Conservation (phyloP, 1,140 invertebrate species). For the Gryon sp. region DNA sequence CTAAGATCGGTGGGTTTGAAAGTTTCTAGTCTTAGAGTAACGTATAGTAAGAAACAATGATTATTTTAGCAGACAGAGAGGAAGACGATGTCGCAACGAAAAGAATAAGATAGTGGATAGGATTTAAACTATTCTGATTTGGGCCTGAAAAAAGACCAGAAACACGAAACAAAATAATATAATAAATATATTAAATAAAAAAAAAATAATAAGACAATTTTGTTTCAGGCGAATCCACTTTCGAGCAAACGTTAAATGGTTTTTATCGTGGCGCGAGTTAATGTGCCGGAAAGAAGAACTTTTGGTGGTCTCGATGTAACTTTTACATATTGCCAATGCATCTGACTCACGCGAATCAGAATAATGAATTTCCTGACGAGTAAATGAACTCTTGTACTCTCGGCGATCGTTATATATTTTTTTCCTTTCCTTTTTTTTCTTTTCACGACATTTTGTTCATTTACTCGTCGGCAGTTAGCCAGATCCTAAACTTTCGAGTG, state of each 20-base stretch:
- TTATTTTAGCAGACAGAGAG: conserved; percentile 32
- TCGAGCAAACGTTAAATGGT: conserved; percentile 18
- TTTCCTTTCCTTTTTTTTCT: conserved; percentile 5
- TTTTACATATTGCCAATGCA: not conserved
- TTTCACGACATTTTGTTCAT: not conserved
- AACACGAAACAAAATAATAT: too few relatives aligned
- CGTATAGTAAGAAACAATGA: conserved; percentile 45
- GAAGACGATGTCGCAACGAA: not conserved
- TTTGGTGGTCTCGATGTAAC: not conserved
- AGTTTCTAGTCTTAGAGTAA: conserved; percentile 60
- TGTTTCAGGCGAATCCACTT: conserved; percentile 27
- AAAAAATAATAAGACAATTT: too few relatives aligned
- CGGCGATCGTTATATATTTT: too few relatives aligned
- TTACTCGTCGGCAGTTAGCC: conserved; percentile 1
- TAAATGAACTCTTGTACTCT: not conserved
- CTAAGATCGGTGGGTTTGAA: conserved; percentile 55
- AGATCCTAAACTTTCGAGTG: not conserved
- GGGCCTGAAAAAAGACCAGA: not conserved
- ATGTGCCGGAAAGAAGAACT: conserved; percentile 15
- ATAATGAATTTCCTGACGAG: not conserved
- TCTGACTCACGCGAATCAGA: not conserved
- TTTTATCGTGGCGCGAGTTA: conserved; percentile 24
- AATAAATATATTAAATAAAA: too few relatives aligned
- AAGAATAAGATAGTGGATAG: not conserved
- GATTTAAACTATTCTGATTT: not conserved